Evolutionary conservation across 92 coral and sea anemone species (phyloP).

Genomic region (Pocillopora grandis): DNA sequence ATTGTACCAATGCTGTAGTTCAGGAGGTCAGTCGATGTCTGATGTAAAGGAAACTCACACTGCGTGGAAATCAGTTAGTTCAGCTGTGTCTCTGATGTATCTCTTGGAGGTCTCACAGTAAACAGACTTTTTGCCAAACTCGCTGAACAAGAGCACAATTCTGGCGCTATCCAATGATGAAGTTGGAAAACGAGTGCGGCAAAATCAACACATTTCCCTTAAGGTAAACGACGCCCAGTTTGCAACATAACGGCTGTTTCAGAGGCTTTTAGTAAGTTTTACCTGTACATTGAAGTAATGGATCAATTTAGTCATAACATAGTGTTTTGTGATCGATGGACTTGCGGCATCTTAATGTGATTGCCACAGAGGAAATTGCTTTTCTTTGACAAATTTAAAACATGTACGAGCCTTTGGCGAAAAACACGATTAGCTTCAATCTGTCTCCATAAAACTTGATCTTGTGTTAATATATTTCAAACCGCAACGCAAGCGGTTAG

Average conservation of each 20-base stretch:
- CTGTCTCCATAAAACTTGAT: not conserved
- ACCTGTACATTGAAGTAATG: not conserved
- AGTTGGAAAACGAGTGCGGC: too few relatives aligned
- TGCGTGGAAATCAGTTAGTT: not conserved
- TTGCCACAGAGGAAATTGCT: not conserved
- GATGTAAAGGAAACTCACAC: not conserved
- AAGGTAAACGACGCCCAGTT: too few relatives aligned
- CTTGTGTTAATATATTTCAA: too few relatives aligned
- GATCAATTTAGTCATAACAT: slow-evolving; percentile 10
- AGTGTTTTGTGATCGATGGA: not conserved
- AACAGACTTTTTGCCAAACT: too few relatives aligned
- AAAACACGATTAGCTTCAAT: not conserved
- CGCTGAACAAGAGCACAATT: too few relatives aligned
- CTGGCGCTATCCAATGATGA: too few relatives aligned
- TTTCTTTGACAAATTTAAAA: not conserved
- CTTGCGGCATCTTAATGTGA: not conserved
- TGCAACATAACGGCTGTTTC: too few relatives aligned
- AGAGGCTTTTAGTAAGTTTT: too few relatives aligned
- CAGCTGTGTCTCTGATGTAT: too few relatives aligned
- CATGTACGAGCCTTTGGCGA: not conserved
- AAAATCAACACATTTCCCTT: too few relatives aligned
- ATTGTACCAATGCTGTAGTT: not conserved
- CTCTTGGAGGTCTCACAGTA: too few relatives aligned
- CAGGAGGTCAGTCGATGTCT: not conserved
- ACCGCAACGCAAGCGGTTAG: too few relatives aligned